Percentiles rank a stretch among this genome's conserved stretches.
phyloP scores from a whole-genome alignment of 2,113 vertebrate genomes.

The Eptesicus fuscus region DNA sequence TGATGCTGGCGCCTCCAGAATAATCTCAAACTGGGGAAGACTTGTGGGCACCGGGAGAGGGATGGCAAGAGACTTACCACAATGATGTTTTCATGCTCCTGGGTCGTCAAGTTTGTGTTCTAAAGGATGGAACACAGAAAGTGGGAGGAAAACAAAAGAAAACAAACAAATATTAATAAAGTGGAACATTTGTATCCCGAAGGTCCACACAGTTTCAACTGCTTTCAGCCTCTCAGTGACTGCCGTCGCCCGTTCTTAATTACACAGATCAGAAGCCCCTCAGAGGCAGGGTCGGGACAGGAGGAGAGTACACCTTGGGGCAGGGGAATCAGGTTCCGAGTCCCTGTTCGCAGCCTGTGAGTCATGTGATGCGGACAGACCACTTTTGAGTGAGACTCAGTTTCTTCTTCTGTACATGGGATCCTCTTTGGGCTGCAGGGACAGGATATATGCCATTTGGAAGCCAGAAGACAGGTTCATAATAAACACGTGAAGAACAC shows the following conservation, averaged over 20 bases:
- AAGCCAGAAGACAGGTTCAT: background rate
- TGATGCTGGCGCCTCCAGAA: rapidly evolving
- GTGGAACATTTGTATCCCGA: background rate
- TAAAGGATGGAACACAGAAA: slow-evolving; percentile 68
- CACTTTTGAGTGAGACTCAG: background rate
- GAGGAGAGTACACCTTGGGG: rapidly evolving
- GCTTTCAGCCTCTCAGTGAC: background rate
- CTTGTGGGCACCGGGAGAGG: rapidly evolving
- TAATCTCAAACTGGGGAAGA: rapidly evolving
- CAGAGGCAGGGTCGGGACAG: background rate
- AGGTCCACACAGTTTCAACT: background rate
- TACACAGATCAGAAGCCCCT: background rate
- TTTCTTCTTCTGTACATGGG: background rate
- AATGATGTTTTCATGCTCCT: slow-evolving; percentile 99
- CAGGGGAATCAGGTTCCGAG: background rate
- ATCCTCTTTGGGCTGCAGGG: background rate
- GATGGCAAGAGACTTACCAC: slow-evolving; percentile 87
- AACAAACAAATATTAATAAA: background rate
- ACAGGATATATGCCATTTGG: background rate
- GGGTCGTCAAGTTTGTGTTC: slow-evolving; percentile 96
- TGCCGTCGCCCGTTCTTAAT: background rate
- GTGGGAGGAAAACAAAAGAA: background rate
- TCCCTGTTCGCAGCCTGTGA: too few species aligned
- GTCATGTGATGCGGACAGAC: background rate
- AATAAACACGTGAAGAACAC: background rate